Evolutionary conservation across 1,140 invertebrate genomes (phyloP), one percentile per base, ranked within the genome.

Genomic region (Halotydeus destructor): DNA sequence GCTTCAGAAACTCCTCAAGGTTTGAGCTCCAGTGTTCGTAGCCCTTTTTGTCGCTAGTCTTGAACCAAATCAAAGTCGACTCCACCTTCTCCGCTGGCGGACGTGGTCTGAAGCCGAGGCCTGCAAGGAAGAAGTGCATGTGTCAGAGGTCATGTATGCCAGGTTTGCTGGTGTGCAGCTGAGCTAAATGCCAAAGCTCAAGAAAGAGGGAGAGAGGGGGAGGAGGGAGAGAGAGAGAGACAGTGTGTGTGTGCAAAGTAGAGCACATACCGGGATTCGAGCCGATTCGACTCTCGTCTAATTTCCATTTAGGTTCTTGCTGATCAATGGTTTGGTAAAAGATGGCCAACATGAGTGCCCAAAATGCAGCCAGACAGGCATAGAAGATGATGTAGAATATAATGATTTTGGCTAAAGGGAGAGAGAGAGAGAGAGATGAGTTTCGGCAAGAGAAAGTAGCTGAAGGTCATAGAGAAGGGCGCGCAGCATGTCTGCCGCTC

Each of bases 321-420:
- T 66, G 61, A 56, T 89, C 80, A 54, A 94, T 63, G 23, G 85
- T 93, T 61, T 85, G 78, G 60, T 82, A 89, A 67, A 93, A 93
- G 50, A 91, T 74, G 42, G 78, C 74, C 59, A 93, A 65, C 73
- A 91, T 76, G 14, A 76, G 77, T 43, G 77, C 72, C 64, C 91
- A 93, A 69, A 93, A 93, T 27, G 55, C 56, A 50, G 75, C 70
- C 54, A 96, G 70, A 49, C 72, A 74, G 38, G 74, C 68, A 64
- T 91, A 93, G 68, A 88, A 93, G 60, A 89, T 74, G 45, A 85
- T 57, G 63, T 93, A 94, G 71, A 94, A 96, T 44, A 89, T 60
- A 47, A 80, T 68, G 64, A 93, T 88, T 69, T 88, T 86, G 41
- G 75, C 82, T 86, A 70, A 35, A 76, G 65, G 40, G 52, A 58